phyloP scores from a whole-genome alignment of 1,140 invertebrate genomes.

The Orchestia grillus region DNA sequence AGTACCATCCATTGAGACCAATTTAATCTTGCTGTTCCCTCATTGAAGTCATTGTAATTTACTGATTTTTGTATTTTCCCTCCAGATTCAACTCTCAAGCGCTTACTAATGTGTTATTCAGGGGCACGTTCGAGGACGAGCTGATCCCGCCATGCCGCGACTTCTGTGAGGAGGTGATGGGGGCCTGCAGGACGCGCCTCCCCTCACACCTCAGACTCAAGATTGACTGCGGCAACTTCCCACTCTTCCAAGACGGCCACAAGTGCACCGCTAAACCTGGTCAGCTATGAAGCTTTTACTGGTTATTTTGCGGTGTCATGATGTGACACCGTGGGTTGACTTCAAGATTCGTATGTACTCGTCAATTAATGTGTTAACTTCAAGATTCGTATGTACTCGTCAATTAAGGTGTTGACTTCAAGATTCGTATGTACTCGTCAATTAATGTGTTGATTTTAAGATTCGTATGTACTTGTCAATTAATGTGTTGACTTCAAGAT shows the following conservation, averaged over 20 bases:
- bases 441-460: no score
- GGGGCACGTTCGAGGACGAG: slow-evolving; percentile 71
- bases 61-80: not conserved
- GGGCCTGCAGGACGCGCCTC: slow-evolving; percentile 83
- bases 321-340: no score
- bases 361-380: no score
- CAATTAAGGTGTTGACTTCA: no score
- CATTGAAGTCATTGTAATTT: no score
- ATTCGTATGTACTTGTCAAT: no score
- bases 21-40: no score
- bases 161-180: slow-evolving; percentile 88
- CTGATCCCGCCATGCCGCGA: slow-evolving; percentile 82
- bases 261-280: slow-evolving; percentile 82
- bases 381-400: no score
- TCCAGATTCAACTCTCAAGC: not conserved
- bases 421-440: no score
- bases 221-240: slow-evolving; percentile 62
- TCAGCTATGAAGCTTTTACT: not conserved
- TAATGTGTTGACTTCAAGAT: no score
- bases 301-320: not conserved
- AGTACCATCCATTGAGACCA: not conserved
- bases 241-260: slow-evolving; percentile 79
- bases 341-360: no score
- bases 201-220: slow-evolving; percentile 77
- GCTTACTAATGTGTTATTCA: not conserved